These are phyloP conservation scores for Blastomussa wellsi DNA, from an alignment of 92 coral and sea anemone genomes.

Conservation along the genomic window DNA sequence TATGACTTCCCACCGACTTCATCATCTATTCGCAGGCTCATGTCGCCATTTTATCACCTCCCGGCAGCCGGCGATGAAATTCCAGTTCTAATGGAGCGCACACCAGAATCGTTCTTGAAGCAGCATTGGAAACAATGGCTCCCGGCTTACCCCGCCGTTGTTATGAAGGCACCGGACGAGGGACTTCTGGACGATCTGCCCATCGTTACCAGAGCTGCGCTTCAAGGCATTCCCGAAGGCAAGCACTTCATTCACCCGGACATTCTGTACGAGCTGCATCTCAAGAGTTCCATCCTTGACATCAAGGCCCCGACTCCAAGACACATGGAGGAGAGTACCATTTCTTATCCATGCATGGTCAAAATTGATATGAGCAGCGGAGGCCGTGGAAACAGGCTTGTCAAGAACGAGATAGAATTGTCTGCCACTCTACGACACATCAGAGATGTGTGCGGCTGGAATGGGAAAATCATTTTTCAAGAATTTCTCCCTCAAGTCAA, in stretches of 20 bases:
- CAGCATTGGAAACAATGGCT: conserved; percentile 71
- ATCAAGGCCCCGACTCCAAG: conserved; percentile 52
- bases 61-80: conserved; percentile 67
- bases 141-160: conserved; percentile 44
- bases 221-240: conserved; percentile 50
- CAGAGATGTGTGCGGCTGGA: conserved; percentile 42
- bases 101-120: conserved; percentile 45
- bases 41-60: conserved; percentile 48
- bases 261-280: conserved; percentile 49
- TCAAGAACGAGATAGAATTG: conserved; percentile 46
- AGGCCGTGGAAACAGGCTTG: conserved; percentile 56
- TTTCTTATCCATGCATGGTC: conserved; percentile 58
- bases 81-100: conserved; percentile 55
- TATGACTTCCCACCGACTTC: conserved; percentile 60
- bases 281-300: conserved; percentile 51
- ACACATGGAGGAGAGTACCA: conserved; percentile 29
- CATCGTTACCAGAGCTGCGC: conserved; percentile 51
- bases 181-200: conserved; percentile 55
- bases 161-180: conserved; percentile 56
- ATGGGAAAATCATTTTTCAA: conserved; percentile 31
- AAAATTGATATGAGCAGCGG: conserved; percentile 56
- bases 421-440: conserved; percentile 35
- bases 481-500: conserved; percentile 42
- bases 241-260: conserved; percentile 64
- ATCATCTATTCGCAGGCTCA: conserved; percentile 17